These are phyloP conservation scores for Coenonympha arcania DNA, from an alignment of 2,888 invertebrate genomes.

Conservation along the genomic window DNA sequence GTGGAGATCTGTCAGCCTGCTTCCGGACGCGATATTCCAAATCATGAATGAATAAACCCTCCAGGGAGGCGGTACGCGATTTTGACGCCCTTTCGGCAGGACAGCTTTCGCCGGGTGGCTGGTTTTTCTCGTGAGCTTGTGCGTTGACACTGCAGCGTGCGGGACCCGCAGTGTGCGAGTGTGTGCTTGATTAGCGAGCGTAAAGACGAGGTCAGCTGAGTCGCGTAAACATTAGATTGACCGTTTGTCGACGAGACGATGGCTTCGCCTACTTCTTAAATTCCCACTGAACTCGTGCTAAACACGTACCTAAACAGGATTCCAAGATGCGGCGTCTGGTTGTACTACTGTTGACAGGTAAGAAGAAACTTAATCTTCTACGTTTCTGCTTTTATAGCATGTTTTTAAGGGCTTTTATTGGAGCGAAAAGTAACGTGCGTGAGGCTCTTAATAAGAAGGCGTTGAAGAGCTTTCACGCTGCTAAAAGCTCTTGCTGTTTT, in stretches of 20 bases:
- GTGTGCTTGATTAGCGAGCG: conserved; percentile 69
- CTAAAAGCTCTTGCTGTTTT: not conserved
- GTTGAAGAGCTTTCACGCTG: not conserved
- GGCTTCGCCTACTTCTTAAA: conserved; percentile 50
- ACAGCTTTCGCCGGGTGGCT: conserved; percentile 63
- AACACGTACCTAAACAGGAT: conserved; percentile 37
- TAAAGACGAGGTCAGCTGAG: conserved; percentile 66
- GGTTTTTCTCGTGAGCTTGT: conserved; percentile 66
- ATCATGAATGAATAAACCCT: conserved; percentile 52
- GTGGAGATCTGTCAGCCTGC: conserved; percentile 50
- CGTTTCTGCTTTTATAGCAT: not conserved
- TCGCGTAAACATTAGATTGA: conserved; percentile 63
- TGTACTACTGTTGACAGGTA: conserved; percentile 57
- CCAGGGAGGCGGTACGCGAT: conserved; percentile 21
- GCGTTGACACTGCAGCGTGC: conserved; percentile 73
- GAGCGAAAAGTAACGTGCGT: not conserved
- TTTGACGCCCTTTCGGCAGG: conserved; percentile 31
- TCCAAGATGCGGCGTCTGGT: conserved; percentile 60
- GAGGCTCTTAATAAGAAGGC: not conserved
- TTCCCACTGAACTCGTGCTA: conserved; percentile 39
- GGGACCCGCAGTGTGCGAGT: conserved; percentile 72
- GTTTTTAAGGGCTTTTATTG: not conserved
- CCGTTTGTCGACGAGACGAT: conserved; percentile 45
- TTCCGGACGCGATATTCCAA: conserved; percentile 37
- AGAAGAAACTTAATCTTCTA: conserved; percentile 24